Base-by-base conservation (phyloP, 2,888 invertebrate species). In the Onchidella celtica region DNA sequence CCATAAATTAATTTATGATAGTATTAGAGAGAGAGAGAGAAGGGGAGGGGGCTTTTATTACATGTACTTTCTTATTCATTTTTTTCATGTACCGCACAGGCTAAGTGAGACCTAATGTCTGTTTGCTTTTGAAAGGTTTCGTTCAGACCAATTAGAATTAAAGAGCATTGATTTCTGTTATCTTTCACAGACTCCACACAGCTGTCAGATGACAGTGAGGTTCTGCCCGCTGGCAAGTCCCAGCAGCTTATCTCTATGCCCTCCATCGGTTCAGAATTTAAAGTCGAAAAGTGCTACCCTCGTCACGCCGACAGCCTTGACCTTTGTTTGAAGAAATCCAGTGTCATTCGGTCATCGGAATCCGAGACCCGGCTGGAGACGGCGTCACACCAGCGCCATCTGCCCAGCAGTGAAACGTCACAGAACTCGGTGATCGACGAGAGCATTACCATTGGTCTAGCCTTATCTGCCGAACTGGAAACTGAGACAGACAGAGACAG, bases 401-500 rank as follows among this genome's bases (percentile, higher is more conserved):
- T 59, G 57, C 40, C 11, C 24, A 24, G 32, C 38, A 66, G 9
- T 9, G 70, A 78, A 21, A 11, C 66, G n/a, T n/a, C 55, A 24
- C 61, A 66, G 21, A 55, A 9, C n/a, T 38, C 65, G 1, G 66
- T 38, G 17, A 78, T 78, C 4, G 78, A 61, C 2, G 78, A 78
- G 32, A 59, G 21, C 38, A 40, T 70, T 17, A 69, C 78, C 38
- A 61, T 69, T 17, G 70, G 78, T n/a, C 61, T 78, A 24, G 59
- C 70, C 34, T n/a, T 78, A n/a, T 78, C 78, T 32, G 69, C 78
- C 1, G 78, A 78, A 21, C 61, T 78, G 29, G 78, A 78, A 32
- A 78, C 78, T 0, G 61, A 78, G 11, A 70, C 69, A 29, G 76
- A 76, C 11, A 66, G 65, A 11, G 69, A 59, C 32, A 21, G 57